Conservation (phyloP, 1,140 invertebrate species). For the Vanessa atalanta region DNA sequence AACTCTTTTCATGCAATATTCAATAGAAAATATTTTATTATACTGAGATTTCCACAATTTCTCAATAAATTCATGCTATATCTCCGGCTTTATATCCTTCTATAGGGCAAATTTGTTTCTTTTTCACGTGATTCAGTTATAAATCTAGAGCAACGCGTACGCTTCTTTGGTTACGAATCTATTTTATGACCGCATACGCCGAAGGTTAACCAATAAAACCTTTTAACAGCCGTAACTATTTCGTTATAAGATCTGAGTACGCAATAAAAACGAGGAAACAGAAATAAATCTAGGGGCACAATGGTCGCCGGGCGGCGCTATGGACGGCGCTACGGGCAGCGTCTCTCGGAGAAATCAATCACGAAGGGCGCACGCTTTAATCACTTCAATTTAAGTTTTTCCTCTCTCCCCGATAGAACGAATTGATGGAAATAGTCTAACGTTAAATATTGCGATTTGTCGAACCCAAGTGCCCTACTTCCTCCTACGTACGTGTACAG, state of each 20-base stretch:
- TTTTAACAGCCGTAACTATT: constrained; percentile 81
- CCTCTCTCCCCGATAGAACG: constrained; percentile 58
- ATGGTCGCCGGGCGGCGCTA: constrained; percentile 44
- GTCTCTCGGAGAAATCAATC: constrained; percentile 70
- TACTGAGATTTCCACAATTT: constrained; percentile 77
- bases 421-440: constrained; percentile 70
- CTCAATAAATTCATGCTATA: constrained; percentile 74
- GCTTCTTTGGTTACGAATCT: constrained; percentile 77
- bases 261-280: constrained; percentile 79
- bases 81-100: constrained; percentile 73
- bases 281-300: constrained; percentile 78
- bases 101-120: constrained; percentile 75
- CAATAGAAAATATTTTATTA: constrained; percentile 79
- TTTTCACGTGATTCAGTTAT: constrained; percentile 77
- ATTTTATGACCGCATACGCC: constrained; percentile 78
- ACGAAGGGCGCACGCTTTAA: constrained; percentile 62
- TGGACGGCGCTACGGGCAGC: constrained; percentile 41
- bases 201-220: constrained; percentile 81
- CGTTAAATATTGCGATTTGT: constrained; percentile 70
- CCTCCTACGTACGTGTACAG: constrained; percentile 63
- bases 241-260: constrained; percentile 80
- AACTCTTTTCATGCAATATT: constrained; percentile 76
- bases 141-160: constrained; percentile 72
- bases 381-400: constrained; percentile 75
- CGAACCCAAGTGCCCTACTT: constrained; percentile 60